Base-by-base conservation (phyloP, 2,888 invertebrate genomes). In the Steromphala cineraria region DNA sequence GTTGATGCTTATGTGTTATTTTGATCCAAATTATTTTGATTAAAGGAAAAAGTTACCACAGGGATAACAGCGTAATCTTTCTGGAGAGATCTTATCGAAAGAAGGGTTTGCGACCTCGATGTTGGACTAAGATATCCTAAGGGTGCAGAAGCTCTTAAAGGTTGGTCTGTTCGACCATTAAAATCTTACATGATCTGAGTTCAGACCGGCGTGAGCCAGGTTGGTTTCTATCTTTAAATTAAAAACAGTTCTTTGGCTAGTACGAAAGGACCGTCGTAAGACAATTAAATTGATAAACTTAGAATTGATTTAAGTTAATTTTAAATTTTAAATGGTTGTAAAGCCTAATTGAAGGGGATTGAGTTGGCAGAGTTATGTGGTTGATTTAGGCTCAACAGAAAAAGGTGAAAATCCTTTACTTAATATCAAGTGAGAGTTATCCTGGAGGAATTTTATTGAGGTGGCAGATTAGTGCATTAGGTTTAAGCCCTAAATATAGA, bases 161-260 rank as follows among this genome's bases (percentile, higher is more conserved):
- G 88, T 84, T 79, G 89, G 82, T 94, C 94, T 94, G 95, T 96
- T 95, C 96, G 96, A 96, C 96, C 95, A 95, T 96, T 96, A 95
- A 96, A 95, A 95, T 95, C 95, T 96, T 96, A 96, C 96, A 96
- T 96, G 96, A 96, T 96, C 96, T 96, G 96, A 96, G 96, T 96
- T 96, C 95, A 96, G 95, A 96, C 96, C 96, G 96, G 96, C 94
- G 95, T 96, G 91, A 96, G 95, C 96, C 96, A 96, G 96, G 96
- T 96, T 95, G 96, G 96, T 95, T 96, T 96, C 95, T 96, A 96
- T 96, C 96, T 96, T 93, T 85, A 80, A 75, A 62, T 52, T 83
- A 91, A 79, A 31, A 40, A 53, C 53, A 89, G 91, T 92, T 13
- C 46, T 94, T 95, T 94, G 95, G 95, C 95, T 96, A 96, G 96